phyloP scores from a whole-genome alignment of 2,113 vertebrate genomes.

The Forbesichthys papilliferus region DNA sequence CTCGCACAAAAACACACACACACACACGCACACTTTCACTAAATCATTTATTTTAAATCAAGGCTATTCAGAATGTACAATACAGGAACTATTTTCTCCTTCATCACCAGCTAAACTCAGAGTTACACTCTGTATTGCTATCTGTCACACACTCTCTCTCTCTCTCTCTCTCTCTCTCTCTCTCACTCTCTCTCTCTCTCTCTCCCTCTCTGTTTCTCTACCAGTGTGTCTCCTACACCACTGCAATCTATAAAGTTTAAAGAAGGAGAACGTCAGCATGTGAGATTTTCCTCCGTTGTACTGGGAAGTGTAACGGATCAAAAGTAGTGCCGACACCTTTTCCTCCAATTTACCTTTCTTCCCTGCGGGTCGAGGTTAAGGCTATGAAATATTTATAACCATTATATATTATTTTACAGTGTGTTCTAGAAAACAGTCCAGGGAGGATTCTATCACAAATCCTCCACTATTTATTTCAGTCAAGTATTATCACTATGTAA shows the following conservation, averaged over 20 bases:
- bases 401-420: too few species aligned
- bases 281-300: background rate
- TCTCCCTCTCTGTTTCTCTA: background rate
- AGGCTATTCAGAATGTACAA: slow-evolving; percentile 50
- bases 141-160: background rate
- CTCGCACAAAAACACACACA: background rate
- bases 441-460: background rate
- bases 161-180: slow-evolving; percentile 1
- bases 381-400: background rate
- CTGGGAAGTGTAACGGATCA: too few species aligned
- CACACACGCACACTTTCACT: slow-evolving; percentile 11
- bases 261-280: slow-evolving; percentile 34
- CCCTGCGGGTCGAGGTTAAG: too few species aligned
- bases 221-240: slow-evolving; percentile 13
- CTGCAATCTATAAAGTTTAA: slow-evolving; percentile 43
- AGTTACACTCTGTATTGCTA: background rate
- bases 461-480: background rate
- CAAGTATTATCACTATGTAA: background rate
- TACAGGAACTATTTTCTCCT: slow-evolving; percentile 28
- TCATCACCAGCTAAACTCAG: background rate
- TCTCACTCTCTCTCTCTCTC: background rate
- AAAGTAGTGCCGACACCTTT: too few species aligned
- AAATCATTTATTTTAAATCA: slow-evolving; percentile 45
- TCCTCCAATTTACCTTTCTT: too few species aligned
- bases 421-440: background rate